Evolutionary conservation across 2,888 invertebrate genomes (phyloP), one percentile per base, ranked within the genome.

Genomic region (Caenorhabditis panamensis): DNA sequence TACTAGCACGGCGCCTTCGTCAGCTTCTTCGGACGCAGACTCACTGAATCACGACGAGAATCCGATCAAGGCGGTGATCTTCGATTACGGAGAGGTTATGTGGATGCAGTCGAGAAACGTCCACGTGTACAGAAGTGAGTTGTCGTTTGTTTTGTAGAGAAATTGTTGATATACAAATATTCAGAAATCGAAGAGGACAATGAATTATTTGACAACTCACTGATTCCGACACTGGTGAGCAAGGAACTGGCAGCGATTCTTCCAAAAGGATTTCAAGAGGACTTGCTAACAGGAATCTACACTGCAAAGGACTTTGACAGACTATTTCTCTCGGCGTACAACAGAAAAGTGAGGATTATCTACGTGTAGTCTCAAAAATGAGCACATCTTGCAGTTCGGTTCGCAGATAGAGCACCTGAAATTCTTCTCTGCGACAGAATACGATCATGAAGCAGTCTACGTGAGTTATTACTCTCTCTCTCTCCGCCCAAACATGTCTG

Each of bases 51-150:
- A 63, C 18, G 64, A 81, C 58, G 76, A 71, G 51, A 71, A 81
- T 47, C 81, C 81, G 18, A 77, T 77, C 20, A 82, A 82, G 44
- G 82, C 73, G 18, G 78, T 82, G 28, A 82, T 82, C 26, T 82
- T 82, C 47, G 82, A 82, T 54, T 82, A 82, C 47, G 82, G 82
- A 51, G 82, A 82, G 37, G 82, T 82, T 9, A 44, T 82, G 56
- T 82, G 82, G 82, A 72, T 82, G 72, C 82, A 82, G 58, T 82
- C 82, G 31, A 44, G 82, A 36, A 82, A 82, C 71, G 77, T 82
- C n/a, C 82, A 82, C 61, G 82, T 82, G 18, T 82, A 78, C 51
- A 56, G 66, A 68, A 76, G 82, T 82, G 18, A 58, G 72, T 11
- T n/a, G 13, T 41, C 6, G 8, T 6, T 6, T n/a, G n/a, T n/a